phyloP scores from a whole-genome alignment of 2,113 vertebrate species.

The Pseudorhombus dupliciocellatus region DNA sequence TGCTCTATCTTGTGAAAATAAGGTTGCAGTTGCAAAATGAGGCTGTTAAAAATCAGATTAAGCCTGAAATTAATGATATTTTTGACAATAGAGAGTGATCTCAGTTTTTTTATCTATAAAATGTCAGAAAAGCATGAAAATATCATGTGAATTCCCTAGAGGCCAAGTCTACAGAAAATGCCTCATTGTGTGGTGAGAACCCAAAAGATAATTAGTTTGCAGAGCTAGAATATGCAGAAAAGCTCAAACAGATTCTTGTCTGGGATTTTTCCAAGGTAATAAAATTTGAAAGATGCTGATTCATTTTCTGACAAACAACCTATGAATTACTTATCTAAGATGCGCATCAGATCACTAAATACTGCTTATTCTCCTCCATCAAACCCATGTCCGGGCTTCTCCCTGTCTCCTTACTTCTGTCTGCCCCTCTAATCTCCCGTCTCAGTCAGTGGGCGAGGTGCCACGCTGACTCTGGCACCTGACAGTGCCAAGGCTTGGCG shows the following conservation, averaged over 20 bases:
- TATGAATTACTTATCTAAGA: background rate
- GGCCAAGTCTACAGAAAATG: background rate
- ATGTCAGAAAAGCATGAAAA: background rate
- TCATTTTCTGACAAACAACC: conserved; percentile 1
- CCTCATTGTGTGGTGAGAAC: background rate
- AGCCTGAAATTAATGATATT: background rate
- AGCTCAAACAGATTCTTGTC: background rate
- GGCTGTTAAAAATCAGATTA: conserved; percentile 23
- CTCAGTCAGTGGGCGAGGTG: conserved; percentile 40
- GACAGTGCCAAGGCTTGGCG: conserved; percentile 43
- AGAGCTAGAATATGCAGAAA: background rate
- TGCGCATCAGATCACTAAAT: background rate
- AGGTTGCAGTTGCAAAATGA: background rate
- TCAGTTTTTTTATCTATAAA: background rate
- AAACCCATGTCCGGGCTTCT: background rate
- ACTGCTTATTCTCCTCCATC: background rate
- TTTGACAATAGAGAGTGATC: background rate
- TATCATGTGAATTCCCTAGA: no score
- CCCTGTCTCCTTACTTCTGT: background rate
- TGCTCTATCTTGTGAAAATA: no score
- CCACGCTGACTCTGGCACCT: conserved; percentile 49
- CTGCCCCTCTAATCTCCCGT: conserved; percentile 33
- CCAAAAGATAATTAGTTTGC: background rate
- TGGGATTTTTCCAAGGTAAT: background rate
- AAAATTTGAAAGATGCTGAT: background rate